A percentile compares a stretch with the other conserved stretches of the same genome.
Evolutionary conservation across 2,113 vertebrate genomes (phyloP).

Genomic region (Chaenogobius annularis): DNA sequence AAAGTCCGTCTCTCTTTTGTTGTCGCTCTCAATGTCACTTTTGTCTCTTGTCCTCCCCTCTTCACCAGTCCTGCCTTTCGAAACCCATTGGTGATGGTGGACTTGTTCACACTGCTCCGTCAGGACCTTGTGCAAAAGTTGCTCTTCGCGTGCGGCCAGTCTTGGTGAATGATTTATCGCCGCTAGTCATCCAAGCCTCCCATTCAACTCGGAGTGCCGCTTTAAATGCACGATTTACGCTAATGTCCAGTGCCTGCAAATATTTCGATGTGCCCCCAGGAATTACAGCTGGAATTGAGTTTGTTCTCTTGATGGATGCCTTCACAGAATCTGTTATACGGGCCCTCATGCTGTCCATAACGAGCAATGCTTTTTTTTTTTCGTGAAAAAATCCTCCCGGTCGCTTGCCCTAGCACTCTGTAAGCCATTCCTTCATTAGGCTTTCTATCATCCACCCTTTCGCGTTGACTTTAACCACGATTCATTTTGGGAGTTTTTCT

Average conservation of each 20-base stretch:
- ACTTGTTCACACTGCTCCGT: neutral
- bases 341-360: constrained; percentile 13
- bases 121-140: neutral
- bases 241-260: too few species aligned
- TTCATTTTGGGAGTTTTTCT: too few species aligned
- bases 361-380: neutral
- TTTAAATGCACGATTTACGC: neutral
- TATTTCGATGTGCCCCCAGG: too few species aligned
- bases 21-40: too few species aligned
- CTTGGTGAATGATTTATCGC: neutral
- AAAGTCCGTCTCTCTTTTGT: too few species aligned
- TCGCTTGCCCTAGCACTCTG: too few species aligned
- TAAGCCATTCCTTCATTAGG: too few species aligned
- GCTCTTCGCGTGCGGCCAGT: neutral
- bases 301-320: constrained; percentile 30
- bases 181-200: constrained; percentile 6
- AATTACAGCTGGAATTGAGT: constrained; percentile 8
- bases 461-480: too few species aligned
- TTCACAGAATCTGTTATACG: constrained; percentile 22
- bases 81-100: neutral
- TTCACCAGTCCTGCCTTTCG: neutral
- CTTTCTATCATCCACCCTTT: neutral
- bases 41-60: neutral
- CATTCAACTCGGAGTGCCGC: constrained; percentile 1
- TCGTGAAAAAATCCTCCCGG: too few species aligned